Conservation (phyloP, 2,888 invertebrate genomes). For the Julus scanicus region DNA sequence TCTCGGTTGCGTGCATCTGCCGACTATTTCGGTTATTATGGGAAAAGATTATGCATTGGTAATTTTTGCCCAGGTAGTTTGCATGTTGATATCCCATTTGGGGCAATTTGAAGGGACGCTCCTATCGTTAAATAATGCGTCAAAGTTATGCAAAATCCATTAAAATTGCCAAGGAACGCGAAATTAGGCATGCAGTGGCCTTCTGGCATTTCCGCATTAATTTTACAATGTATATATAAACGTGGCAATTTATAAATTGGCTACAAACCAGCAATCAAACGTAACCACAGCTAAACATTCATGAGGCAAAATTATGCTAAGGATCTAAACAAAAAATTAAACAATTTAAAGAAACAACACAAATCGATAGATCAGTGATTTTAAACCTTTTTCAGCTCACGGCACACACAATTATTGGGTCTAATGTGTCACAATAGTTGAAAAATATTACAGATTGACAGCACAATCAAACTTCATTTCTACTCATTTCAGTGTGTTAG, state of each 20-base stretch:
- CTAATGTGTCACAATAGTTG: too few species aligned
- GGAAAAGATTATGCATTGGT: not conserved
- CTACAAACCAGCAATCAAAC: not conserved
- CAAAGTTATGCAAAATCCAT: constrained; percentile 4
- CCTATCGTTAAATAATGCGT: not conserved
- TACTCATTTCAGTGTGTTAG: too few species aligned
- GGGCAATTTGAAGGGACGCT: not conserved
- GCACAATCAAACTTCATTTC: too few species aligned
- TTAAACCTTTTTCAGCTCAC: too few species aligned
- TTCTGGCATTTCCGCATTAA: constrained; percentile 30
- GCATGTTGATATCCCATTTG: not conserved
- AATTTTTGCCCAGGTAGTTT: not conserved
- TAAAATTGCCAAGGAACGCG: not conserved
- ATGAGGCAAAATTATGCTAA: not conserved
- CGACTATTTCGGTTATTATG: not conserved
- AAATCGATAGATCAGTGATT: too few species aligned
- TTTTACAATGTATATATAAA: not conserved
- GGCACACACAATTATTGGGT: too few species aligned
- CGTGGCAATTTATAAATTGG: not conserved
- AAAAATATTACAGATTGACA: too few species aligned
- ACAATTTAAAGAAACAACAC: too few species aligned
- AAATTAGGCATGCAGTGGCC: not conserved
- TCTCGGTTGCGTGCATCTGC: not conserved
- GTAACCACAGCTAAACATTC: not conserved
- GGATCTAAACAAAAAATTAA: not conserved